phyloP scores from a whole-genome alignment of 2,113 vertebrate genomes.

The Gopherus flavomarginatus region DNA sequence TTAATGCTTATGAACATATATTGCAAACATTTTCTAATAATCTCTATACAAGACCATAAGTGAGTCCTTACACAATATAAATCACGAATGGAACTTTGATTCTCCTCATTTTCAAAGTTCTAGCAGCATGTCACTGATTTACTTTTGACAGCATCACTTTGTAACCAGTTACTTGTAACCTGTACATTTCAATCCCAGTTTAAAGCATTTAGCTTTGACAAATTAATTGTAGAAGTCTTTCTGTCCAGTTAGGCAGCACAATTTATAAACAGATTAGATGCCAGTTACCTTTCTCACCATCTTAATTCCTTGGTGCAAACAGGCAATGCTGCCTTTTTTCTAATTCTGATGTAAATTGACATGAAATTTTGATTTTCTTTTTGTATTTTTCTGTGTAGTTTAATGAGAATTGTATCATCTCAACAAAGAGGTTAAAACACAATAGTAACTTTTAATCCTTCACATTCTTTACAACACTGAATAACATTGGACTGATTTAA shows the following conservation, averaged over 20 bases:
- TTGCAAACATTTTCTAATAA: constrained; percentile 4
- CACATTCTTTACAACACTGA: not conserved
- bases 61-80: constrained; percentile 27
- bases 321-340: not conserved
- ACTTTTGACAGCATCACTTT: constrained; percentile 13
- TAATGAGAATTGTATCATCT: not conserved
- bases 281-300: not conserved
- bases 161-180: constrained; percentile 49
- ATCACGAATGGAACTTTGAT: constrained; percentile 58
- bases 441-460: not conserved
- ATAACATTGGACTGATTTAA: not conserved
- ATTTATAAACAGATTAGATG: not conserved
- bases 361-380: not conserved
- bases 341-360: not conserved
- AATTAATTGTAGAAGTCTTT: not conserved
- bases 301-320: not conserved
- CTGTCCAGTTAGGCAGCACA: not conserved
- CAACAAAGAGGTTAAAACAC: not conserved
- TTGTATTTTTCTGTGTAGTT: not conserved
- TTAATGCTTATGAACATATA: not conserved
- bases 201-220: constrained; percentile 24
- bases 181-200: not conserved
- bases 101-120: constrained; percentile 50
- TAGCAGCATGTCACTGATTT: constrained; percentile 19
- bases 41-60: constrained; percentile 24